Percentiles rank a stretch among this genome's conserved stretches.
Evolutionary conservation across 2,113 vertebrate genomes (phyloP).

Genomic region (Acanthisitta chloris): DNA sequence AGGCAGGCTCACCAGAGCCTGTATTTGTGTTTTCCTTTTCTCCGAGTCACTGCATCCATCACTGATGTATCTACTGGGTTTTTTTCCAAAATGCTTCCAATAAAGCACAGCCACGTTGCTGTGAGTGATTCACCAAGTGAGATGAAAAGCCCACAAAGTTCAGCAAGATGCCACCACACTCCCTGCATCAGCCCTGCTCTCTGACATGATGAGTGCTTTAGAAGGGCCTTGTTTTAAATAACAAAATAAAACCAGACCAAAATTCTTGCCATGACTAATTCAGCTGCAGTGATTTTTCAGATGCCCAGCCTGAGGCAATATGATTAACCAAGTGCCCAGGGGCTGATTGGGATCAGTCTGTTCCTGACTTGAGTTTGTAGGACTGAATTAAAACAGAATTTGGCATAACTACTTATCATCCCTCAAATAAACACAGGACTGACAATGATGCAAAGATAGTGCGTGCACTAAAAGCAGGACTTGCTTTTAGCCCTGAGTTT

Average conservation of each 20-base stretch:
- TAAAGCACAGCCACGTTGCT: background rate
- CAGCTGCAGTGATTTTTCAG: background rate
- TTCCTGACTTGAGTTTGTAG: background rate
- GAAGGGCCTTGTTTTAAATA: background rate
- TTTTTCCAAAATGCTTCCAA: background rate
- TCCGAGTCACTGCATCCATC: background rate
- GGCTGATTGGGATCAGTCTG: background rate
- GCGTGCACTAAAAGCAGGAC: background rate
- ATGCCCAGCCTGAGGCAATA: background rate
- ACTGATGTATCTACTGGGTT: accelerated
- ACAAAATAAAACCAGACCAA: background rate
- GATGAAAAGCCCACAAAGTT: background rate
- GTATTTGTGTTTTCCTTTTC: background rate
- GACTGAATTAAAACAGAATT: background rate
- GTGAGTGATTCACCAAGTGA: background rate
- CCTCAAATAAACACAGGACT: background rate
- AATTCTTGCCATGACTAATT: background rate
- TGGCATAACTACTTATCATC: background rate
- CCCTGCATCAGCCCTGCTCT: background rate
- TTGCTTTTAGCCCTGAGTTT: background rate
- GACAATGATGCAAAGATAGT: accelerated
- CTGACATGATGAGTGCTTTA: background rate
- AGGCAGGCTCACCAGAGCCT: background rate
- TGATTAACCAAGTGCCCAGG: background rate
- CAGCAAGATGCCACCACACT: background rate